Base-by-base conservation (phyloP, 2,888 invertebrate genomes). In the Habrosyne pyritoides region DNA sequence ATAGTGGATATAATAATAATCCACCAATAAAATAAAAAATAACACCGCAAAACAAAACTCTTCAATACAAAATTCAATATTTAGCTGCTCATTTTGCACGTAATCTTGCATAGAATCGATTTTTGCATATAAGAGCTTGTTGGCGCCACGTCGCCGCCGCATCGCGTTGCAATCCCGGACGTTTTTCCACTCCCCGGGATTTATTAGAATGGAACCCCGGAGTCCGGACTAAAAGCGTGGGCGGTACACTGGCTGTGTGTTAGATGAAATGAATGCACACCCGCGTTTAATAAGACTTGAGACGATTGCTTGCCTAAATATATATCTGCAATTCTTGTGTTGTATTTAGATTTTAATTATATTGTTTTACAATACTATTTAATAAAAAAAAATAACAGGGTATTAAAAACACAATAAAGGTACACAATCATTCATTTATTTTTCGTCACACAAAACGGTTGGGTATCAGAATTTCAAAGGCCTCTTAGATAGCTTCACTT, bases 101-200 rank as follows among this genome's bases (percentile, higher is more conserved):
- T 49, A 26, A 49, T 28, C 49, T 30, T 50, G 30, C 21, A 50
- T 64, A 48, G 55, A 63, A 73, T 73, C 71, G 73, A 77, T 74
- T 76, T 77, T 81, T 75, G 71, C 77, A 81, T 78, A 77, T 77
- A 80, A 77, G 81, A 79, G 69, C 68, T 55, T 56, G 62, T 57
- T 70, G 86, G 83, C 85, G 84, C 83, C 84, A 60, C 61, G 58
- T 66, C 67, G 83, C 71, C 84, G 73, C 63, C 70, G 77, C 76
- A 71, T 67, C 71, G 57, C 67, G 63, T 63, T 76, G 78, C 73
- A 72, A 71, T 69, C 71, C 71, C 69, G 73, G 71, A 69, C 75
- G 62, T 73, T 71, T 69, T 61, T 61, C 64, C 67, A 63, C 68
- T 64, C 71, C 66, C 63, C 64, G 69, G 69, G 74, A 77, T 80